Percentiles rank a stretch among this genome's conserved stretches.
phyloP scores from a whole-genome alignment of 37 sponge, comb jelly and placozoan species.

The Halichondria panicea region DNA sequence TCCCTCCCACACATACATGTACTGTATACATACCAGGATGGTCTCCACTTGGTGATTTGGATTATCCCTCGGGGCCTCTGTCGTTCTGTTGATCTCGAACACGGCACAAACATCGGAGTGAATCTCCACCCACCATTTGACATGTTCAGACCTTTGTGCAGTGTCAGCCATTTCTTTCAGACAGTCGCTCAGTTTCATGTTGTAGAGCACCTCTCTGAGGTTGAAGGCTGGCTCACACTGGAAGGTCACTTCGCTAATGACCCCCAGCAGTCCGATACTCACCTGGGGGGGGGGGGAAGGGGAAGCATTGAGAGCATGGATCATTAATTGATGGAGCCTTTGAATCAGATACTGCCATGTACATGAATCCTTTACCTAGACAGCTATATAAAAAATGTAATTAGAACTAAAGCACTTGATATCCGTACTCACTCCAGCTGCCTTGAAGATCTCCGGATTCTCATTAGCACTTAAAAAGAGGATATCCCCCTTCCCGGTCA shows the following conservation, averaged over 20 bases:
- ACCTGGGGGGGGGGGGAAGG: conserved; percentile 26
- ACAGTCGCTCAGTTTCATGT: conserved; percentile 33
- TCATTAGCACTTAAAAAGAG: not conserved
- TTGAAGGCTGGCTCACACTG: conserved; percentile 52
- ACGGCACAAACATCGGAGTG: conserved; percentile 49
- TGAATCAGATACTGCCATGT: not conserved
- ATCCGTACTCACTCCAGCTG: conserved; percentile 22
- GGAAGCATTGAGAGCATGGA: not conserved
- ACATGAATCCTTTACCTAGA: not conserved
- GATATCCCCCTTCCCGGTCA: conserved; percentile 58
- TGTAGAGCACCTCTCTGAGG: conserved; percentile 32
- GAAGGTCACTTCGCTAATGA: conserved; percentile 73
- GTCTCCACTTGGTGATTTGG: conserved; percentile 2
- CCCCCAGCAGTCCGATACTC: conserved; percentile 72
- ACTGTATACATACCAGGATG: conserved; percentile 37
- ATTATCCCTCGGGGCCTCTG: conserved; percentile 30
- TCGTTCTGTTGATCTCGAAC: conserved; percentile 38
- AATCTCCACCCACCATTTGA: conserved; percentile 74
- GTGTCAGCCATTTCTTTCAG: conserved; percentile 23
- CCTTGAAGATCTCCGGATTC: conserved; percentile 24
- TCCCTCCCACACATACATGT: not conserved
- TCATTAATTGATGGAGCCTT: not conserved
- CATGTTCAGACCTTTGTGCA: conserved; percentile 39
- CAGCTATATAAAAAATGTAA: not conserved
- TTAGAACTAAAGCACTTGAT: not conserved